Evolutionary conservation across 2,888 invertebrate species (phyloP).

Genomic region (Ischnus inquisitorius): DNA sequence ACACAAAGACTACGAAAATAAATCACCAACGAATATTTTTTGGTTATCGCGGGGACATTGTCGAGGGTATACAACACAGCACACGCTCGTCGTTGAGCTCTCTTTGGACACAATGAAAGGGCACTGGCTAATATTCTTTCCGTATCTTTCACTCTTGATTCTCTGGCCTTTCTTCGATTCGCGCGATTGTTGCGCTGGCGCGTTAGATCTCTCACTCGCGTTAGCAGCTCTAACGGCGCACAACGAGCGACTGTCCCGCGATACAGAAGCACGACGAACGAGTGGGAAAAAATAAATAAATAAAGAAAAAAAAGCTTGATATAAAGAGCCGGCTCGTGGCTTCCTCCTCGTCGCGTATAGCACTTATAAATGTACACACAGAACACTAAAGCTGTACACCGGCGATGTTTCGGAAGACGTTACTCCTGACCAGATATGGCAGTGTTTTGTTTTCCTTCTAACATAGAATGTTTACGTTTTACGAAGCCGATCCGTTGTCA

Average conservation of each 20-base stretch:
- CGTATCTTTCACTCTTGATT: background rate
- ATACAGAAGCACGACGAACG: background rate
- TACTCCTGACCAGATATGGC: conserved; percentile 5
- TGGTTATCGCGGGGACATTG: background rate
- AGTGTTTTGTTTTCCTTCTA: conserved; percentile 15
- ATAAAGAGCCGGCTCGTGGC: conserved; percentile 14
- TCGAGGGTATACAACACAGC: conserved; percentile 7
- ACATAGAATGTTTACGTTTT: conserved; percentile 10
- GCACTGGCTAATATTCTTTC: background rate
- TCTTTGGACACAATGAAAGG: background rate
- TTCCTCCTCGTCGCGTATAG: conserved; percentile 3
- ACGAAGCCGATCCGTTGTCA: background rate
- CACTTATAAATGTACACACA: background rate
- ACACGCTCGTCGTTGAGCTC: background rate
- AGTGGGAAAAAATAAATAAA: conserved; percentile 45
- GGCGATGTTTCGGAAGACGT: conserved; percentile 18
- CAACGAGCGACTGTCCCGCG: background rate
- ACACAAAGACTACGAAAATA: background rate
- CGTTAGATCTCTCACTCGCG: background rate
- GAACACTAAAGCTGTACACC: background rate
- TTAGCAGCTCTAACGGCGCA: background rate
- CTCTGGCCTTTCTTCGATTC: background rate
- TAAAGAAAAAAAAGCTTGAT: conserved; percentile 12
- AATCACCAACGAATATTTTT: conserved; percentile 8
- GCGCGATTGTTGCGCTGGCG: conserved; percentile 1